Conservation (phyloP, 2,888 invertebrate genomes). For the Strigamia transsilvanica region DNA sequence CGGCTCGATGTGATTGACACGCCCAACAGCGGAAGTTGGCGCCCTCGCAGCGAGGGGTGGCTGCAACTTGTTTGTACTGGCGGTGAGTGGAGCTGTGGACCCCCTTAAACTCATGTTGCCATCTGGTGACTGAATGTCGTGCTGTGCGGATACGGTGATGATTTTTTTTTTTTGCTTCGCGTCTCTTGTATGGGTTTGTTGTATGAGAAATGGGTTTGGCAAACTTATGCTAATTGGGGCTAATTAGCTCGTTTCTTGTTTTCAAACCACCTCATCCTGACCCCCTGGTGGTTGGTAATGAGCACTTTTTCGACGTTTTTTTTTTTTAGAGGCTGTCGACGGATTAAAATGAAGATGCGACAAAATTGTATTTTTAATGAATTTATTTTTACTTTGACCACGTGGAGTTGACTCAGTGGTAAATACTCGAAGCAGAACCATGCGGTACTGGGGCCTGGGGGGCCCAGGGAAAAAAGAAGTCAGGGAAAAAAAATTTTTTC, state of each 20-base stretch:
- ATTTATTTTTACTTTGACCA: no score
- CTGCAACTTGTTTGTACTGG: constrained; percentile 39
- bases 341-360: constrained; percentile 9
- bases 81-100: background rate
- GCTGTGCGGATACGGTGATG: constrained; percentile 35
- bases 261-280: constrained; percentile 13
- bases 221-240: constrained; percentile 44
- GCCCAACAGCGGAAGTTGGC: constrained; percentile 46
- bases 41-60: constrained; percentile 29
- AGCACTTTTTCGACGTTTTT: background rate
- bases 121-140: constrained; percentile 37
- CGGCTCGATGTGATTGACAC: constrained; percentile 52
- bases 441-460: no score
- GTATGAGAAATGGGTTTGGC: constrained; percentile 23
- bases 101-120: constrained; percentile 27
- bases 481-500: no score
- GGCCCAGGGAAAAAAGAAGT: no score
- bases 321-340: background rate
- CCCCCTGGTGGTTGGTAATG: constrained; percentile 9
- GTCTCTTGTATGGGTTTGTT: background rate
- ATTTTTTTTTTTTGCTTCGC: background rate
- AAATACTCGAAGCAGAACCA: no score
- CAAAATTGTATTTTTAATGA: no score
- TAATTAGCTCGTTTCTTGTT: constrained; percentile 45
- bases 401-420: no score